Base-by-base conservation (phyloP, 1,140 invertebrate genomes). In the Tetragonula clypearis region DNA sequence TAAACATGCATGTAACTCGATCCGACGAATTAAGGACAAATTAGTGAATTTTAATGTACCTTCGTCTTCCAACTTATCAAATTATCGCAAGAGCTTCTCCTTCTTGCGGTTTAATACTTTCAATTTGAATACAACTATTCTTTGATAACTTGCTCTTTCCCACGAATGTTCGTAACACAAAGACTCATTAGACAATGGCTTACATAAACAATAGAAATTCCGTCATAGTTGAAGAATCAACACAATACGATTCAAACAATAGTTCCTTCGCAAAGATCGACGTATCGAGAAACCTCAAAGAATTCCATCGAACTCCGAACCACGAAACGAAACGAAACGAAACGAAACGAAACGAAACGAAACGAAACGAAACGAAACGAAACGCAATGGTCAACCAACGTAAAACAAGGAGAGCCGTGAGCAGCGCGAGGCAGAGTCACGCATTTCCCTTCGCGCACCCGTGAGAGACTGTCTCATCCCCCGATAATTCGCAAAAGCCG, bases 381-480 rank as follows among this genome's bases (percentile, higher is more conserved):
- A n/a, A 49, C 8, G 8, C 41, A 49, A 30, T 49, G 41, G 41
- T 49, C 19, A 35, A 41, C n/a, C 41, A 17, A 23, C 69, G 69
- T 14, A 68, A 66, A 82, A 82, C 14, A 23, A 76, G 41, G 60
- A 82, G n/a, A 60, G 5, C 15, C 55, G 41, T 8, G 41, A 49
- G 6, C 41, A 14, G 19, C 41, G 3, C 19, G 58, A 65, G 21
- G 19, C 74, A n/a, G 30, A 78, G 82, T 78, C 82, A 78, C 74
- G 82, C 74, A 84, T 84, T 78, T 78, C 75, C 65, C 35, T 69
- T 11, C 4, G 74, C 55, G 65, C 66, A 21, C 19, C 74, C 66
- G 82, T 84, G 82, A 53, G 82, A 84, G 82, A 84, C 26, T 55
- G 35, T 78, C 82, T 30, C 60, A 30, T 83, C 35, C 55, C 73